Conservation (phyloP, 2,797 vertebrate genomes). For the Notoglanidium macrostoma region DNA sequence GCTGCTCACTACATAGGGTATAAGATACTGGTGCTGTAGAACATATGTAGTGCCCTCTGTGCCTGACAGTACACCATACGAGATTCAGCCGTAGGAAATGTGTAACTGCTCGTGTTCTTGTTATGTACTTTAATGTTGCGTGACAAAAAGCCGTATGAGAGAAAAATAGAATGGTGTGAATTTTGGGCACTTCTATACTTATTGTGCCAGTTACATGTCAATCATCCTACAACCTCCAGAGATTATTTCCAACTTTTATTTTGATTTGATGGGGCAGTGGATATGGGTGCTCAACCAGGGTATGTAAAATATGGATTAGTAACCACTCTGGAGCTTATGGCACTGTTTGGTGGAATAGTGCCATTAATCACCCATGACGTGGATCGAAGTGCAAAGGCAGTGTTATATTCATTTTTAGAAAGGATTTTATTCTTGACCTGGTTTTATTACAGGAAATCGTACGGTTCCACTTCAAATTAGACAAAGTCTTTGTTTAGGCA, state of each 20-base stretch:
- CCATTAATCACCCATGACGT: neutral
- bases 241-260: neutral
- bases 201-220: neutral
- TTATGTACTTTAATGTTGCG: neutral
- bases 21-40: neutral
- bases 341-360: neutral
- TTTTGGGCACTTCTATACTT: neutral
- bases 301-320: neutral
- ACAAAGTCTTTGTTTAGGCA: neutral
- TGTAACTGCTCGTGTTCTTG: neutral
- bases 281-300: neutral
- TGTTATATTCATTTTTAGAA: neutral
- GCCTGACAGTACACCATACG: too few relatives aligned
- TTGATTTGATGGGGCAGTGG: neutral
- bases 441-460: neutral
- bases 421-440: neutral
- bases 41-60: too few relatives aligned
- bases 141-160: neutral
- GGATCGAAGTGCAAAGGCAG: neutral
- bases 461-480: neutral
- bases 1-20: neutral
- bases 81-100: neutral
- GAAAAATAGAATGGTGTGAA: neutral
- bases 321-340: neutral
- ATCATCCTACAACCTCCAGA: neutral